phyloP scores from a whole-genome alignment of 2,888 invertebrate genomes.

The Lypha dubia region DNA sequence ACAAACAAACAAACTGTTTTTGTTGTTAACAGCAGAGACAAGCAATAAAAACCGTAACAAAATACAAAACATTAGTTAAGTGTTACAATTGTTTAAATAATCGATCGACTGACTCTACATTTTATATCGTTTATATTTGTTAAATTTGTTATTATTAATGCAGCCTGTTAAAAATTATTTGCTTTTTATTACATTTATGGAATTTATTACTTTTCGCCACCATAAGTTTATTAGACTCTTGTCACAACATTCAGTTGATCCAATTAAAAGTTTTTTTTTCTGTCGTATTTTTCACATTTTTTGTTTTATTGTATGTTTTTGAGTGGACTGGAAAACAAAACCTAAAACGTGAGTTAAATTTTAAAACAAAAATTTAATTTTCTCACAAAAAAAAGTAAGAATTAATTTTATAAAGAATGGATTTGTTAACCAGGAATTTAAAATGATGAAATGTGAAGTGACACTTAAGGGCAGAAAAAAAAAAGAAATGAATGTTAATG shows the following conservation, averaged over 20 bases:
- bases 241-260: constrained; percentile 82
- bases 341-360: constrained; percentile 76
- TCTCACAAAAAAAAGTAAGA: not conserved
- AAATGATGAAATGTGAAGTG: not conserved
- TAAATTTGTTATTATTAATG: constrained; percentile 28
- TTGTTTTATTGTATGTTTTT: constrained; percentile 64
- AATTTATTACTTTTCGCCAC: constrained; percentile 64
- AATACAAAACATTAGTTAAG: constrained; percentile 56
- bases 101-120: not conserved
- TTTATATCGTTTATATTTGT: constrained; percentile 6
- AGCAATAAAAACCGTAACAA: constrained; percentile 56
- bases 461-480: constrained; percentile 3
- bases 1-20: constrained; percentile 17
- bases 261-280: constrained; percentile 79
- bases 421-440: constrained; percentile 13
- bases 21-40: constrained; percentile 52
- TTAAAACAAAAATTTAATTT: constrained; percentile 3
- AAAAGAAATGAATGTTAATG: not conserved
- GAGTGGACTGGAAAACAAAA: constrained; percentile 79
- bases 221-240: constrained; percentile 76
- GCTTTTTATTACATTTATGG: constrained; percentile 40
- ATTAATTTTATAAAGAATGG: not conserved
- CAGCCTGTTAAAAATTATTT: constrained; percentile 34
- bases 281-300: not conserved
- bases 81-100: constrained; percentile 56